Base-by-base conservation (phyloP, 2,888 invertebrate genomes). In the Oligia latruncula region DNA sequence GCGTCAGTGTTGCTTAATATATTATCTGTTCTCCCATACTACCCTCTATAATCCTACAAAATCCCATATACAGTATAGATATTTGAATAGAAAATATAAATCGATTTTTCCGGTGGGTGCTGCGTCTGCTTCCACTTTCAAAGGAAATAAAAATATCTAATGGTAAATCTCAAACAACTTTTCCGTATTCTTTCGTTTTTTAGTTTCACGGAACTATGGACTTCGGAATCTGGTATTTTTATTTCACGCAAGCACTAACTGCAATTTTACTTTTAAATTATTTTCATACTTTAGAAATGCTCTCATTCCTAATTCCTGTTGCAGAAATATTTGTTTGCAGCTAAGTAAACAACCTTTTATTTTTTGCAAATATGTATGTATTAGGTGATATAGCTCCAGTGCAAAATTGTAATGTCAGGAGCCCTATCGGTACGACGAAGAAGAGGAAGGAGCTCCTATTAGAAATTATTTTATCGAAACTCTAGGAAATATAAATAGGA, bases 1-100 rank as follows among this genome's bases (percentile, higher is more conserved):
- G 82, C 73, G 15, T 52, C 68, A 74, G 58, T 80, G 70, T 77
- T 87, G 60, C 72, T 76, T 74, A 83, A 86, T 75, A 66, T 77
- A 64, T 43, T 80, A 70, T 75, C 84, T 74, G 1, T 58, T 79
- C 74, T 72, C 40, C n/a, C 65, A 64, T 17, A 70, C 46, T 43
- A 68, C 67, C 40, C 46, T 20, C 29, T 40, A 40, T 49, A 64
- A 67, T 40, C n/a, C 35, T 23, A 20, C 35, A 11, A 46, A 58
- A 66, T 23, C 6, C 58, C 20, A 52, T 46, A 29, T 46, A 43
- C 29, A 17, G 67, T 68, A 64, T 46, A 60, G 13, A 64, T 64
- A 85, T 85, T 68, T 52, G 5, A 52, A 65, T 23, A n/a, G 40
- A 66, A 82, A 60, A 40, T 43, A 29, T 11, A n/a, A 65, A 82